Evolutionary conservation across 37 sponge, comb jelly and placozoan species (phyloP).

Genomic region (Halisarca cf. caerulea): DNA sequence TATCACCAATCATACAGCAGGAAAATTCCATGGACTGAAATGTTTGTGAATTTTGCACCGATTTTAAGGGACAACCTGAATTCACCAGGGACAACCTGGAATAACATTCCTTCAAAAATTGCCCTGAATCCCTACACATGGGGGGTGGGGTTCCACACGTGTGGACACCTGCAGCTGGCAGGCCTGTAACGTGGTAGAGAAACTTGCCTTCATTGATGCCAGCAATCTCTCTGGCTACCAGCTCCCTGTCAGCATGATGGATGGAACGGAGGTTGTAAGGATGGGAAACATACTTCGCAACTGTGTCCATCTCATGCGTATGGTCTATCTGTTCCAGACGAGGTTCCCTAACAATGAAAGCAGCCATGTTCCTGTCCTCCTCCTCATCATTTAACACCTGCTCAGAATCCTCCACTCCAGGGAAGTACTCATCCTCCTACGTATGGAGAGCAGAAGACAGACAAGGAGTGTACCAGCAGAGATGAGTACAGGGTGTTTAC

Average conservation of each 20-base stretch:
- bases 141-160: too few species aligned
- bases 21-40: too few species aligned
- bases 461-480: too few species aligned
- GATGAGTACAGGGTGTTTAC: not conserved
- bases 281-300: conserved; percentile 44
- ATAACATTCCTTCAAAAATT: too few species aligned
- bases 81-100: too few species aligned
- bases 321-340: not conserved
- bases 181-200: too few species aligned
- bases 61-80: too few species aligned
- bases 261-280: conserved; percentile 66
- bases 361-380: conserved; percentile 36
- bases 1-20: too few species aligned
- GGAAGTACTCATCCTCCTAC: conserved; percentile 30
- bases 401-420: conserved; percentile 24
- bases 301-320: conserved; percentile 66
- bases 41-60: too few species aligned
- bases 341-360: not conserved
- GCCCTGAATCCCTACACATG: too few species aligned
- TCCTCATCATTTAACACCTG: conserved; percentile 24
- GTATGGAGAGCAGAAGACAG: not conserved
- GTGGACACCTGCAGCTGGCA: too few species aligned
- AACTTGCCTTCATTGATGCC: too few species aligned
- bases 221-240: not conserved
- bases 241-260: conserved; percentile 4